A percentile compares a stretch with the other conserved stretches of the same genome.
phyloP scores from a whole-genome alignment of 2,113 vertebrate genomes.

The Boleophthalmus pectinirostris region DNA sequence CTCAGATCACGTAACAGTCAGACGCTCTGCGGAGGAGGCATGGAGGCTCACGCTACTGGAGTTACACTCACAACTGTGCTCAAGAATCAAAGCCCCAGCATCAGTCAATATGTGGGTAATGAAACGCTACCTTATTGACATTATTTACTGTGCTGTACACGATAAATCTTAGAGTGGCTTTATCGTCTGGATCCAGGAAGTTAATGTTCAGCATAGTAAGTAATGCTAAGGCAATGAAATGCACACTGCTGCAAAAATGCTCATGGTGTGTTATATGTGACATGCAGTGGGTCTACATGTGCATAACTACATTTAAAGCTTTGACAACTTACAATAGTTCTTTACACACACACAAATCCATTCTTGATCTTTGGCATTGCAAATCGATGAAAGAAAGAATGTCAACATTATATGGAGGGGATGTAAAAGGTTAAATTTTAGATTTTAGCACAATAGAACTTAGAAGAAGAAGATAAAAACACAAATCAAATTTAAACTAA shows the following conservation, averaged over 20 bases:
- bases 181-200: neutral
- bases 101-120: neutral
- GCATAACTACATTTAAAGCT: neutral
- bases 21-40: slow-evolving; percentile 48
- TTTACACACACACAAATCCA: neutral
- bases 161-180: neutral
- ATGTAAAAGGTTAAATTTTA: no score
- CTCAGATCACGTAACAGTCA: slow-evolving; percentile 60
- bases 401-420: no score
- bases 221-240: neutral
- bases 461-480: no score
- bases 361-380: neutral
- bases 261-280: neutral
- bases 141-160: neutral
- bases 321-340: neutral
- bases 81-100: slow-evolving; percentile 21
- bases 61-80: slow-evolving; percentile 24
- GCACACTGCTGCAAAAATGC: neutral
- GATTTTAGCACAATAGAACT: no score
- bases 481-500: no score
- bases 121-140: neutral
- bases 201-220: neutral
- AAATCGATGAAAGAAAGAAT: neutral
- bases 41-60: slow-evolving; percentile 8
- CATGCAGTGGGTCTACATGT: neutral